A percentile compares a stretch with the other conserved stretches of the same genome.
Conservation (phyloP, 2,113 vertebrate genomes). For the Heptranchias perlo region DNA sequence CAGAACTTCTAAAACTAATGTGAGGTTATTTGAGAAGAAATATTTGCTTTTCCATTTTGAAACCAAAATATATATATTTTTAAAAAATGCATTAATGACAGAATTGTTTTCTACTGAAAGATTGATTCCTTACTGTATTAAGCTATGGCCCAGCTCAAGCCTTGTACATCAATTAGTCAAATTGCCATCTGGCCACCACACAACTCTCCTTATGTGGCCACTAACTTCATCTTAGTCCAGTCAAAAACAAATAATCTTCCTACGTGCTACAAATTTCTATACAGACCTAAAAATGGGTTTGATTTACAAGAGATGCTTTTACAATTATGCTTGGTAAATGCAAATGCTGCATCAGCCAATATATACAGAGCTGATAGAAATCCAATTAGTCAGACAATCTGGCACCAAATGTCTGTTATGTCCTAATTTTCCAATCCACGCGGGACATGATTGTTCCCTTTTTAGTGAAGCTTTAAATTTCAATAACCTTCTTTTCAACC, state of each 20-base stretch:
- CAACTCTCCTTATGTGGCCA: background rate
- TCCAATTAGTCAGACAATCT: conserved; percentile 55
- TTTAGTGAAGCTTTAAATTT: conserved; percentile 47
- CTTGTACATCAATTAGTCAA: conserved; percentile 23
- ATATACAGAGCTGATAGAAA: conserved; percentile 51
- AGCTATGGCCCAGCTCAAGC: background rate
- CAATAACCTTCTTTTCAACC: conserved; percentile 49
- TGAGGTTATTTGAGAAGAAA: background rate
- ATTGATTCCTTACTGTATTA: conserved; percentile 16
- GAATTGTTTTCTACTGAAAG: background rate
- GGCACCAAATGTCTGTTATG: conserved; percentile 48
- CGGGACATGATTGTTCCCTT: conserved; percentile 52
- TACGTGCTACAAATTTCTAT: background rate
- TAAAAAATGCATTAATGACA: background rate
- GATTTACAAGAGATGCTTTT: background rate
- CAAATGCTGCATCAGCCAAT: conserved; percentile 49
- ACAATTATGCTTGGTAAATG: conserved; percentile 39
- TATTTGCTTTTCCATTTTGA: background rate
- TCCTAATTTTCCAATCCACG: conserved; percentile 51
- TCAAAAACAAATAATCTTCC: background rate
- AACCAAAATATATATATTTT: background rate
- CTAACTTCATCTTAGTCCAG: background rate
- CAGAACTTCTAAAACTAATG: background rate
- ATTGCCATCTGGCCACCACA: background rate
- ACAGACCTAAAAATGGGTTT: background rate